phyloP scores from a whole-genome alignment of 2,113 vertebrate species.

The Lontra canadensis region DNA sequence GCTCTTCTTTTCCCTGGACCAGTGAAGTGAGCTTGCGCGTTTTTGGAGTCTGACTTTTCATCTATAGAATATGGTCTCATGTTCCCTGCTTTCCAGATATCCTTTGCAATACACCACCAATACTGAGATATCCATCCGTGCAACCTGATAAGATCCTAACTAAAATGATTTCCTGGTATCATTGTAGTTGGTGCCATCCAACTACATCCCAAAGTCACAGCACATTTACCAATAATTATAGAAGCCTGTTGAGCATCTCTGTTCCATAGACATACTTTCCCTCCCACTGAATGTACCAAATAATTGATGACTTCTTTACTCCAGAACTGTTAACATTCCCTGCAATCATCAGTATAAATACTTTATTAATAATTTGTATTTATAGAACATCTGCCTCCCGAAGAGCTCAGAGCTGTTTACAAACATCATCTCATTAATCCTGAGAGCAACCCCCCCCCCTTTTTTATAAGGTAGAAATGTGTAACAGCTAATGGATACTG shows the following conservation, averaged over 20 bases:
- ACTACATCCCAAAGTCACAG: background rate
- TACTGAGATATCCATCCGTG: background rate
- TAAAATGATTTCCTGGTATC: background rate
- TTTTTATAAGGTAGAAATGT: constrained; percentile 60
- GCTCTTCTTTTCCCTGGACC: background rate
- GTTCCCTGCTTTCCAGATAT: background rate
- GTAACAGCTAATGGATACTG: constrained; percentile 60
- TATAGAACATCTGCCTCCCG: constrained; percentile 75
- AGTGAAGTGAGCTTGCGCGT: background rate
- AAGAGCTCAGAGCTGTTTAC: constrained; percentile 77
- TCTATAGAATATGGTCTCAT: background rate
- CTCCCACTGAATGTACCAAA: background rate
- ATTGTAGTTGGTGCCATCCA: background rate
- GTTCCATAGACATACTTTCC: background rate
- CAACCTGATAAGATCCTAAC: background rate
- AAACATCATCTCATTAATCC: constrained; percentile 75
- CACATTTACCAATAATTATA: background rate
- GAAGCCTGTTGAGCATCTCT: background rate
- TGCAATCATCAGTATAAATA: constrained; percentile 72
- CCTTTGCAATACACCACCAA: background rate
- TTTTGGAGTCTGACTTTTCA: background rate
- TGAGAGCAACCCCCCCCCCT: background rate
- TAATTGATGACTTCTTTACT: constrained; percentile 57
- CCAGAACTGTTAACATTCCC: constrained; percentile 37
- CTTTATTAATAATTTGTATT: constrained; percentile 79